Base-by-base conservation (phyloP, 2,888 invertebrate genomes). In the Dendrolimus houi region DNA sequence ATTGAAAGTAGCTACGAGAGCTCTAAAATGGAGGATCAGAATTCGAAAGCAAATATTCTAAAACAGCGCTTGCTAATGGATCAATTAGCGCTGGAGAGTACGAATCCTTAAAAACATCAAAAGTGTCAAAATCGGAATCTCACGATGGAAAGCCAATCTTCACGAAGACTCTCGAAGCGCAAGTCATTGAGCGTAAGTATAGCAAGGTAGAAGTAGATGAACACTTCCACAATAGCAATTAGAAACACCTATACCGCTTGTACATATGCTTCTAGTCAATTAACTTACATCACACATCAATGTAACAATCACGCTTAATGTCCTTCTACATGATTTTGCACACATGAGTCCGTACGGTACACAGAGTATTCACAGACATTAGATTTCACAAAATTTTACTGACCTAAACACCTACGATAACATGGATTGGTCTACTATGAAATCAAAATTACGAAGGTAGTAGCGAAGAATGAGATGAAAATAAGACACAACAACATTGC, bases 141-240 rank as follows among this genome's bases (percentile, higher is more conserved):
- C 69, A 79, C 41, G 91, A 92, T 59, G 94, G 94, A 60, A 94
- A 92, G 67, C 96, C 96, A 1, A 83, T 92, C 57, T 96, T 96
- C 74, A 89, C 92, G 41, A 95, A 94, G 81, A 95, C 95, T 54
- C 91, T 96, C 60, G 94, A 94, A 78, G 96, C 96, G 70, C 92
- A 93, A 65, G 94, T 93, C 74, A 93, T 95, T 66, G 95, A 95
- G 93, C 94, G 96, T 96, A 92, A 95, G 96, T 94, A 75, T 62
- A 58, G 57, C 58, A 59, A 66, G 60, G 63, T 64, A 66, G 63
- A 66, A 58, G 59, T 66, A 63, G 60, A 12, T 10, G 9, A 67
- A 67, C 67, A 68, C 66, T 54, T 61, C 61, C 64, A 65, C 64
- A 58, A 60, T 74, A 77, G 70, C 69, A 52, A 71, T 76, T 81